A percentile compares a stretch with the other conserved stretches of the same genome.
phyloP scores from a whole-genome alignment of 2,113 vertebrate genomes.

The Psittacus erithacus region DNA sequence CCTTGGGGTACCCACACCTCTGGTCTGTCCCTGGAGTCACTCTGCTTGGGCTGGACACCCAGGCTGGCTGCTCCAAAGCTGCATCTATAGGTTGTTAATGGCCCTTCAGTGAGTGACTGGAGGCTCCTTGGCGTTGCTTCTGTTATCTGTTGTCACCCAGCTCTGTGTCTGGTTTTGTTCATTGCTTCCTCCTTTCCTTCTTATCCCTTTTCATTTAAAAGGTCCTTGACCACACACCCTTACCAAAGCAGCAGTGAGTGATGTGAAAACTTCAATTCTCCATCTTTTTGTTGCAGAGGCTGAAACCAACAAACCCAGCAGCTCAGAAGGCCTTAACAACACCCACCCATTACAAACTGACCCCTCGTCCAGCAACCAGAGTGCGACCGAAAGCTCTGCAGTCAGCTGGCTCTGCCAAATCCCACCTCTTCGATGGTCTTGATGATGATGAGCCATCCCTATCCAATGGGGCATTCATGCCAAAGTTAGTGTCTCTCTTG shows the following conservation, averaged over 20 bases:
- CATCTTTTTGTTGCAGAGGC: constrained; percentile 76
- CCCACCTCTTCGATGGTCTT: constrained; percentile 92
- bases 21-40: neutral
- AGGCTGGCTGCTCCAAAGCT: neutral
- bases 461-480: constrained; percentile 89
- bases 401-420: constrained; percentile 85
- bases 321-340: constrained; percentile 95
- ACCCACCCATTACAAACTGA: constrained; percentile 94
- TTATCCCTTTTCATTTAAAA: neutral
- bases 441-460: constrained; percentile 92
- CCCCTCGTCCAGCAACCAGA: constrained; percentile 87
- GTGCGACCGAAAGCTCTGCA: constrained; percentile 92
- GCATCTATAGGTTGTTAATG: too few relatives aligned
- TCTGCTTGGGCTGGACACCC: neutral
- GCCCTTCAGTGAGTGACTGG: neutral
- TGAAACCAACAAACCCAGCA: constrained; percentile 95
- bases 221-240: too few relatives aligned
- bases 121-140: neutral
- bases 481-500: constrained; percentile 79
- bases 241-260: neutral
- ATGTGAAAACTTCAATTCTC: rapidly evolving
- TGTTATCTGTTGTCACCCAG: rapidly evolving
- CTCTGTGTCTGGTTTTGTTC: neutral
- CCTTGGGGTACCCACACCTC: too few relatives aligned
- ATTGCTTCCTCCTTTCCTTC: rapidly evolving